Conservation (phyloP, 2,888 invertebrate genomes). For the Drosophila histrio region DNA sequence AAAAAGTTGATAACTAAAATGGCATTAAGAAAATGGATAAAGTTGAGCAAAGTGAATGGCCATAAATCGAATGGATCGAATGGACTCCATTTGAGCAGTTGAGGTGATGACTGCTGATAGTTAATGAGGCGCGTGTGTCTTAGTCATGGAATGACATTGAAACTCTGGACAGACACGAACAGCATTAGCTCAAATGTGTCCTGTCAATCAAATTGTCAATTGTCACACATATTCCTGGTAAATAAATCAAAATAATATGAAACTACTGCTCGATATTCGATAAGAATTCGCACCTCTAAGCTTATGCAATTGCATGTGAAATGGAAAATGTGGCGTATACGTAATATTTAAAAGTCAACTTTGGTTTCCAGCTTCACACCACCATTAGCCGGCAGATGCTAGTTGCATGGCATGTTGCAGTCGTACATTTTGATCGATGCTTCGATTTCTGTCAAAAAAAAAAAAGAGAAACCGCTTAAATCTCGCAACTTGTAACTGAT, state of each 20-base stretch:
- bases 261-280: not conserved
- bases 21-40: constrained; percentile 28
- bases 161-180: not conserved
- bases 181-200: not conserved
- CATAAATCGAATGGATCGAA: constrained; percentile 44
- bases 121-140: constrained; percentile 40
- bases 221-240: not conserved
- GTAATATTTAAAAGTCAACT: not conserved
- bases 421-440: constrained; percentile 18
- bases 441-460: not conserved
- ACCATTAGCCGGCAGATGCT: not conserved
- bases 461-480: not conserved
- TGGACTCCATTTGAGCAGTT: constrained; percentile 12
- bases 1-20: constrained; percentile 48
- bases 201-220: constrained; percentile 4
- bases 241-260: not conserved
- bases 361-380: not conserved
- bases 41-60: constrained; percentile 41
- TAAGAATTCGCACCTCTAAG: not conserved
- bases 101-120: constrained; percentile 33
- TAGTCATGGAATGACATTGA: constrained; percentile 32
- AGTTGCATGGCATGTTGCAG: not conserved
- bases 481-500: not conserved
- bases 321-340: not conserved
- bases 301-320: not conserved